Evolutionary conservation across 2,113 vertebrate genomes (phyloP), one percentile per base, ranked within the genome.

Genomic region (Sebastes fasciatus): DNA sequence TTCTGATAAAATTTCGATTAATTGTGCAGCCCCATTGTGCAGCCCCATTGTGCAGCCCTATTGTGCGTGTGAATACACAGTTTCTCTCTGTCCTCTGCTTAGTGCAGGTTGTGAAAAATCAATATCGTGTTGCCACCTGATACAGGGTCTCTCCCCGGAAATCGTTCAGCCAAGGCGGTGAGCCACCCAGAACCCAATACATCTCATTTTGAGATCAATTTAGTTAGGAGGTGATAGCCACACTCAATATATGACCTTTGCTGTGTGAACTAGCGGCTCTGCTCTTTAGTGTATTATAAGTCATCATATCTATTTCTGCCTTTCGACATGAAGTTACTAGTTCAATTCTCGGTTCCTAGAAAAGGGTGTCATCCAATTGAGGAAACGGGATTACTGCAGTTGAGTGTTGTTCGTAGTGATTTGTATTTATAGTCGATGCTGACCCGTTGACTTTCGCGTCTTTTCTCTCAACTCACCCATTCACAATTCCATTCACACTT

Each of bases 311-410:
- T 57, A 3, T 51, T 16, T 67, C 3, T 43, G 64, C 51, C 52
- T 85, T 75, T 79, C 1, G 2, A 43, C 11, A 7, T 43, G 6
- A 14, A 43, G 21, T 61, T 23, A 46, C 10, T 14, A 14, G 6
- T 54, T 71, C 70, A 48, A 12, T 55, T 84, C 52, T 26, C 1
- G 14, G 40, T 58, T 58, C 54, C 54, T 57, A 23, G 11, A 71
- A 55, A 63, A 51, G 16, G n/a, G 34, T 34, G 34, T 34, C 34
- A 34, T 34, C 13, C 11, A 42, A 12, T 21, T 58, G 57, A 63
- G 52, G 72, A 81, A 83, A 49, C 34, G 6, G 10, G 49, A 54
- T 77, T 8, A 66, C 40, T 76, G 55, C 55, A 43, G 49, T 40
- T 48, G 7, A 77, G 55, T 68, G 23, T 34, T 34, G 34, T 34